Evolutionary conservation across 2,888 invertebrate genomes (phyloP), one percentile per base, ranked within the genome.

Genomic region (Apodemia zela): DNA sequence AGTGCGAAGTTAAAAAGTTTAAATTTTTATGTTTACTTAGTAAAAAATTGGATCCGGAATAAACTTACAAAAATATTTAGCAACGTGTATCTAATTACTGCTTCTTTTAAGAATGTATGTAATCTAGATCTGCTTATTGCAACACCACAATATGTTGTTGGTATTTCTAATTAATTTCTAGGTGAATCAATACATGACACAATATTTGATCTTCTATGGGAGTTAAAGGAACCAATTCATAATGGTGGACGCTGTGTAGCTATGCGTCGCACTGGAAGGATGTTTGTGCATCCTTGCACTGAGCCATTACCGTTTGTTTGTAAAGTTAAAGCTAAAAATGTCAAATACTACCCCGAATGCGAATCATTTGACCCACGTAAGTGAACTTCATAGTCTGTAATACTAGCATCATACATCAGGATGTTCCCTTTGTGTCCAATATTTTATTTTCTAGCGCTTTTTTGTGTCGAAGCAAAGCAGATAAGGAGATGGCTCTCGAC

Each of bases 121-220:
- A n/a, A 5, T 6, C 8, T 29, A 15, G 5, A n/a, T 42, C 33
- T 42, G 38, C 38, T 38, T 38, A 38, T 38, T 5, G 8, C 38
- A 38, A 13, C 2, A 4, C 4, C 4, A 7, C n/a, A 11, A 54
- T 57, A 2, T 42, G 11, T 17, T 60, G 8, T 49, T 45, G 6
- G 15, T 59, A 59, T 17, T 17, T 42, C n/a, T 42, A 5, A 15
- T 25, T 49, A 8, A 21, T 10, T 66, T 63, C 8, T 60, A 82
- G 82, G 82, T n/a, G 73, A 66, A 18, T 49, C 64, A 49, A 65
- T 79, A 61, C 71, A 74, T 45, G 71, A 77, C 38, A 74, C 79
- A 0, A 78, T 82, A 18, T 69, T 81, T 60, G 79, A 79, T 42
- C 64, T 82, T 29, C 63, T 82, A 5, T 82, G 82, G 82, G 80